These are phyloP conservation scores for Micronycteris hirsuta DNA, from an alignment of 2,113 vertebrate species.

Conservation along the genomic window DNA sequence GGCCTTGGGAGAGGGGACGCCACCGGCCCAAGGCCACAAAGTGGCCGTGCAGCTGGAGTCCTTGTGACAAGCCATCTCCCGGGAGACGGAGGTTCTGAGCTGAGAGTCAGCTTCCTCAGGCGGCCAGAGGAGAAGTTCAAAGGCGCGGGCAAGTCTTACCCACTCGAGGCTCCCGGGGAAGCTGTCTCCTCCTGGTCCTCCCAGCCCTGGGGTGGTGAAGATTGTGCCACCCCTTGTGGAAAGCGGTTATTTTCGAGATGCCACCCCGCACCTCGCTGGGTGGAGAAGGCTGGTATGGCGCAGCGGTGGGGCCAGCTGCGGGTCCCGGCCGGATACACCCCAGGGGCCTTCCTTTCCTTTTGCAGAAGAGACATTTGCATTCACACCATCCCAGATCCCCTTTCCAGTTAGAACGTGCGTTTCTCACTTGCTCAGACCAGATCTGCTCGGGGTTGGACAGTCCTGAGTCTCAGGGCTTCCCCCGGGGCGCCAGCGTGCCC, in stretches of 20 bases:
- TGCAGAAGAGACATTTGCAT: not conserved
- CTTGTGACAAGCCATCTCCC: fast-evolving
- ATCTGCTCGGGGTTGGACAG: not conserved
- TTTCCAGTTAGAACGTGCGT: not conserved
- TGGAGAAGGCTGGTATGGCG: fast-evolving
- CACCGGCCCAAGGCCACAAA: not conserved
- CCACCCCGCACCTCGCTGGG: fast-evolving
- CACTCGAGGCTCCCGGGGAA: too few relatives aligned
- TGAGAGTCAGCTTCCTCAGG: fast-evolving
- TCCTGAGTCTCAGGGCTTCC: not conserved
- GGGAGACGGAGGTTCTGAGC: fast-evolving
- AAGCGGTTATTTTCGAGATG: not conserved
- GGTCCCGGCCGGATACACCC: too few relatives aligned
- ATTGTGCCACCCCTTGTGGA: not conserved
- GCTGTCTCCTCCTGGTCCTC: not conserved
- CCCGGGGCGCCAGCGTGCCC: not conserved
- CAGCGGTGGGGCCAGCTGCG: not conserved
- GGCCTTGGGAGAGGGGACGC: not conserved
- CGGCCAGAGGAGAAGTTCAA: too few relatives aligned
- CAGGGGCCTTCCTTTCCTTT: not conserved
- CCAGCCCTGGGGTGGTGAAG: not conserved
- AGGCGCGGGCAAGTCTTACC: not conserved
- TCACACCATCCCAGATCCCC: not conserved
- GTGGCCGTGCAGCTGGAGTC: fast-evolving
- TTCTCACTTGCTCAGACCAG: too few relatives aligned